Evolutionary conservation across 2,888 invertebrate species (phyloP).

Genomic region (Plutella xylostella): DNA sequence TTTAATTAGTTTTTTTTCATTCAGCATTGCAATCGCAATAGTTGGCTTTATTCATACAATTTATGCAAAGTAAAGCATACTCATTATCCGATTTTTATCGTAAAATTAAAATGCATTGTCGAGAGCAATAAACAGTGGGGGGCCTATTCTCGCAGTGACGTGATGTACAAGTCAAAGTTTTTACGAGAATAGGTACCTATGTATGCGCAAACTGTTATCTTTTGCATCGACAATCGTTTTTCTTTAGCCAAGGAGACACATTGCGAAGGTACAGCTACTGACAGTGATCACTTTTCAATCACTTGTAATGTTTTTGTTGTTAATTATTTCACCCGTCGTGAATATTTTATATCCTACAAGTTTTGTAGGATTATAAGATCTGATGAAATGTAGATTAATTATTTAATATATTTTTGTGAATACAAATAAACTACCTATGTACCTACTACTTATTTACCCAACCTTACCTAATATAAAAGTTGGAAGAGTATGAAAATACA

Average conservation of each 20-base stretch:
- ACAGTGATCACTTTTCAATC: background rate
- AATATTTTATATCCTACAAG: background rate
- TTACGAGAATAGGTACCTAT: background rate
- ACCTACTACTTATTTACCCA: background rate
- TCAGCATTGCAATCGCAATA: no score
- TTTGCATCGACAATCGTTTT: constrained; percentile 3
- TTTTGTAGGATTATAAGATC: background rate
- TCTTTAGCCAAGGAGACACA: background rate
- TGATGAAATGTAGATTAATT: no score
- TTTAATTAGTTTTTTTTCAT: no score
- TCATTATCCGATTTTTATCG: constrained; percentile 5
- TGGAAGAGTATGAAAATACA: background rate
- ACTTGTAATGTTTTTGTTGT: background rate
- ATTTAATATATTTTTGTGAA: no score
- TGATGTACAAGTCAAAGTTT: background rate
- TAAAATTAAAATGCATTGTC: constrained; percentile 4
- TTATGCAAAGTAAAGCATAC: no score
- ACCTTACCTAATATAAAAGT: background rate
- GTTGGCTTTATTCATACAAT: no score
- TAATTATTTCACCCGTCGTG: background rate
- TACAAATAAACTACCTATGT: no score
- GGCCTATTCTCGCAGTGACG: background rate
- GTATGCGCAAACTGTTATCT: background rate
- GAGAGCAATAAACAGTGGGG: background rate
- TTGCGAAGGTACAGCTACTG: background rate